Percentiles rank a stretch among this genome's conserved stretches.
These are phyloP conservation scores for Amblyjoppa proteus DNA, from an alignment of 2,888 invertebrate species.

Conservation along the genomic window DNA sequence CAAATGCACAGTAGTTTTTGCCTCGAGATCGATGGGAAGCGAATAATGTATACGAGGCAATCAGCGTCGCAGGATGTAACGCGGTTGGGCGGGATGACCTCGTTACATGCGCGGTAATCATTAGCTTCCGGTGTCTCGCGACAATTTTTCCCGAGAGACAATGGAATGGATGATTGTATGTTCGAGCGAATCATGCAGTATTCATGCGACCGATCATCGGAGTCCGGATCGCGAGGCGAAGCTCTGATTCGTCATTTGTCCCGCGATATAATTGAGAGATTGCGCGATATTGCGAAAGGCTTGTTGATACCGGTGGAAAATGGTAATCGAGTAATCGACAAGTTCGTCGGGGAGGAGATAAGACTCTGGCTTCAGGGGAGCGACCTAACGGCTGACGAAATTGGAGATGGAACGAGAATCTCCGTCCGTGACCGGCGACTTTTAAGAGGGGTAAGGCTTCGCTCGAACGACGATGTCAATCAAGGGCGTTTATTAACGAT, in stretches of 20 bases:
- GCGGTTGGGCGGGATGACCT: slow-evolving; percentile 19
- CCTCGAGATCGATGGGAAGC: slow-evolving; percentile 23
- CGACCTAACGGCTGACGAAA: slow-evolving; percentile 7
- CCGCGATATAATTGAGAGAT: slow-evolving; percentile 31
- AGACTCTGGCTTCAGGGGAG: not conserved
- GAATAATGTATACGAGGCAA: slow-evolving; percentile 32
- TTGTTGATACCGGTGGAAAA: slow-evolving; percentile 40
- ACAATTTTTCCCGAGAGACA: not conserved
- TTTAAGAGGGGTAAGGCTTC: not conserved
- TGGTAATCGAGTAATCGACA: slow-evolving; percentile 27
- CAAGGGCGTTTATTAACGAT: not conserved
- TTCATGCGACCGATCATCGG: not conserved
- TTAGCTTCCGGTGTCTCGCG: not conserved
- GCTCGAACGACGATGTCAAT: not conserved
- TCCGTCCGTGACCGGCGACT: not conserved
- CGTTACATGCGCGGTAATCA: not conserved
- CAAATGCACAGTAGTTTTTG: not conserved
- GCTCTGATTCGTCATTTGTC: not conserved
- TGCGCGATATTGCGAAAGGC: slow-evolving; percentile 13
- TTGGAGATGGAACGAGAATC: not conserved
- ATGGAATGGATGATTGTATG: slow-evolving; percentile 1
- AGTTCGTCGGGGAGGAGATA: slow-evolving; percentile 17
- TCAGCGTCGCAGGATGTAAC: slow-evolving; percentile 27
- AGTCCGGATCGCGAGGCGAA: not conserved
- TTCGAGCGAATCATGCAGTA: not conserved